Conservation (phyloP, 2,797 vertebrate species). For the Poecilia picta region DNA sequence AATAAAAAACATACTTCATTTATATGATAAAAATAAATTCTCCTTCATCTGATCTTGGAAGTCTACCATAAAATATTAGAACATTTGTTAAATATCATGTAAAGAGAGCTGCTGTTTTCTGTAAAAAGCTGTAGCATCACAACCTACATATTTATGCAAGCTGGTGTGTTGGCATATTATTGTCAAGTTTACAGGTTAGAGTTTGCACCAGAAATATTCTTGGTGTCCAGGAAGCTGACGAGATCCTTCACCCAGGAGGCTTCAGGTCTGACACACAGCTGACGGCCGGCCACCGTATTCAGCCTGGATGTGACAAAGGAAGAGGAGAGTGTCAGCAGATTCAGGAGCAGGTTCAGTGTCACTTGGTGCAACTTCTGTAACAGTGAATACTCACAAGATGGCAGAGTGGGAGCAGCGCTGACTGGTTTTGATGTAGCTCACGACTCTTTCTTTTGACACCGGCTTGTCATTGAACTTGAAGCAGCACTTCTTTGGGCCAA, state of each 20-base stretch:
- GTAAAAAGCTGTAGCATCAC: conserved; percentile 5
- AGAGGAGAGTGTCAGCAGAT: not conserved
- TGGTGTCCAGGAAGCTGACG: conserved; percentile 54
- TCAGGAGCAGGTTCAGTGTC: not conserved
- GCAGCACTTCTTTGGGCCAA: conserved; percentile 73
- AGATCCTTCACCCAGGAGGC: conserved; percentile 66
- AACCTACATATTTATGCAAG: not conserved
- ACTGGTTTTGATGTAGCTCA: conserved; percentile 66
- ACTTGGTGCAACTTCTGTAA: not conserved
- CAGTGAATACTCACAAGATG: conserved; percentile 66
- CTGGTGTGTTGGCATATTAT: not conserved
- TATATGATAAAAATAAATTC: not conserved
- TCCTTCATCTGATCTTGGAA: not conserved
- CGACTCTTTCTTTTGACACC: conserved; percentile 37
- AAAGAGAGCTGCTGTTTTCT: conserved; percentile 7
- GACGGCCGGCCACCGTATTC: conserved; percentile 36
- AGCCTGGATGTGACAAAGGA: conserved; percentile 54
- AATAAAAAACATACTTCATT: not conserved
- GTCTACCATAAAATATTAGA: not conserved
- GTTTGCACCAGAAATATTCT: conserved; percentile 5
- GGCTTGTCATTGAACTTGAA: conserved; percentile 38
- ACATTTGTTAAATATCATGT: not conserved
- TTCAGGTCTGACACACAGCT: conserved; percentile 66
- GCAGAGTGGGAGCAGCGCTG: conserved; percentile 70
- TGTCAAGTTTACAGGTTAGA: conserved; percentile 43